Conservation (phyloP, 2,797 vertebrate species). For the Rhinella marina region DNA sequence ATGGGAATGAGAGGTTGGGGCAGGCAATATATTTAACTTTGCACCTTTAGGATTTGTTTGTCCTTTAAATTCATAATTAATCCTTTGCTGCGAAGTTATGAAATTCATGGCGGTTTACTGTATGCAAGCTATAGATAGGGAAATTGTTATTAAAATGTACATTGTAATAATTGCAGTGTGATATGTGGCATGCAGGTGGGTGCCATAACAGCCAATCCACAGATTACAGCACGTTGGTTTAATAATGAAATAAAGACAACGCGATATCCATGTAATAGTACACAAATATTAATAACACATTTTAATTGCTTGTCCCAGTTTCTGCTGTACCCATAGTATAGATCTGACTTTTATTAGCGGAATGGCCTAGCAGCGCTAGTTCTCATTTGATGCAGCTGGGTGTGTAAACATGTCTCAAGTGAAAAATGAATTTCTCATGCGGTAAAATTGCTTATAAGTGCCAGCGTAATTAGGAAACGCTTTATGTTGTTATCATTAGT, state of each 20-base stretch:
- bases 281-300: conserved; percentile 44
- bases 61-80: neutral
- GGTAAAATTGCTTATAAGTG: conserved; percentile 53
- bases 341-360: conserved; percentile 46
- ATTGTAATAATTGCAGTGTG: neutral
- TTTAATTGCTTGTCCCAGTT: conserved; percentile 43
- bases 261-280: conserved; percentile 34
- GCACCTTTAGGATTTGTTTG: neutral
- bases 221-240: neutral
- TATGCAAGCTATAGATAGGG: neutral
- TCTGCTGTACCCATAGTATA: conserved; percentile 38
- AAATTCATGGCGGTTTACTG: neutral
- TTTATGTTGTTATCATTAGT: conserved; percentile 55
- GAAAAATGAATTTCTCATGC: conserved; percentile 56
- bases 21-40: neutral
- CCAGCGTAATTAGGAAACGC: conserved; percentile 53
- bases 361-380: conserved; percentile 16
- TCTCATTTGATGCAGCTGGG: conserved; percentile 46
- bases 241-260: conserved; percentile 36
- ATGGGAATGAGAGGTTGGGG: neutral
- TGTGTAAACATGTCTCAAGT: conserved; percentile 51
- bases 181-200: conserved; percentile 35
- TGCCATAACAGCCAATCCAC: neutral
- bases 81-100: neutral
- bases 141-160: neutral